Conservation (phyloP, 2,888 invertebrate species). For the Poecilus cupreus region DNA sequence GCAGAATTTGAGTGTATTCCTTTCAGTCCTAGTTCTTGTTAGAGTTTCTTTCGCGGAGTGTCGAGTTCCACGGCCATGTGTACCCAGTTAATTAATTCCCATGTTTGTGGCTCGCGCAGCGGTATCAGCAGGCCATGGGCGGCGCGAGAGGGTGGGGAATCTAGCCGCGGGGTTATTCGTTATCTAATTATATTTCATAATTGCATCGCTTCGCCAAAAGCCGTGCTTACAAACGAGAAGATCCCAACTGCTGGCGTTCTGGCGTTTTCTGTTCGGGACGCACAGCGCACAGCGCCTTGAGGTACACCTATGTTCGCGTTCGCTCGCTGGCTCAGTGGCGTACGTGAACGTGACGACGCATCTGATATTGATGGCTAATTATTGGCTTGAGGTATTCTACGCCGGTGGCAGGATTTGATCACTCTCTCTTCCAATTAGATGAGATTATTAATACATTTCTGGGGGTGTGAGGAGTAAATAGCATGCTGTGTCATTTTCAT, state of each 20-base stretch:
- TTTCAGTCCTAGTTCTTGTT: too few species aligned
- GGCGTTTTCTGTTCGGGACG: constrained; percentile 6
- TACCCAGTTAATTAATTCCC: constrained; percentile 38
- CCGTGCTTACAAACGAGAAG: neutral
- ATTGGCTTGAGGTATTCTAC: neutral
- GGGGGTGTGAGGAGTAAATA: too few species aligned
- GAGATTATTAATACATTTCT: neutral
- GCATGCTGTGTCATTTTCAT: neutral
- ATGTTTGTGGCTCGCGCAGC: constrained; percentile 13
- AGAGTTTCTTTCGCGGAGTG: constrained; percentile 11
- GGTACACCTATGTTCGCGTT: neutral
- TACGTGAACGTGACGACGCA: neutral
- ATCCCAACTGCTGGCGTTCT: neutral
- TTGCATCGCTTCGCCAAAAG: constrained; percentile 21
- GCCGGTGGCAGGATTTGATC: neutral
- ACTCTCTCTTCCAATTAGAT: neutral
- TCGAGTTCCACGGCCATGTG: neutral
- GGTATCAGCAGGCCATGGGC: constrained; percentile 2
- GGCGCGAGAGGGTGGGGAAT: neutral
- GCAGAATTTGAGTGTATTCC: too few species aligned
- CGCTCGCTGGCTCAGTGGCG: neutral
- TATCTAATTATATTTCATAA: constrained; percentile 45
- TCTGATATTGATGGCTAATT: constrained; percentile 35
- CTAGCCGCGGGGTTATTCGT: constrained; percentile 28
- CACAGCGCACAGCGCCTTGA: neutral